A percentile compares a stretch with the other conserved stretches of the same genome.
These are phyloP conservation scores for Buceros bicornis DNA, from an alignment of 2,797 vertebrate genomes.

Conservation along the genomic window DNA sequence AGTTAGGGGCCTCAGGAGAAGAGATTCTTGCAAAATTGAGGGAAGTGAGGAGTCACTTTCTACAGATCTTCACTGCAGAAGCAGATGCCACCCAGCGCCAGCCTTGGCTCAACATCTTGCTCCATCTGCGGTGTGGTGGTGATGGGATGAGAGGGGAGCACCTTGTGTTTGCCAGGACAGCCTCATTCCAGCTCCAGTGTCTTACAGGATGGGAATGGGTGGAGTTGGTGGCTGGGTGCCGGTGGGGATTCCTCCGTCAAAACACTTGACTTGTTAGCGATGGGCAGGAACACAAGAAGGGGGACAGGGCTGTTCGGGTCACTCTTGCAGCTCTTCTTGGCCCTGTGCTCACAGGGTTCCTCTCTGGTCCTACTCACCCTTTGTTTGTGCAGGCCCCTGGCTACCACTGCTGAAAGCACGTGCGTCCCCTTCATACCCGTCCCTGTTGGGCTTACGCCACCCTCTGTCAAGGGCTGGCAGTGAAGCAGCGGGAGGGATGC, in stretches of 20 bases:
- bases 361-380: background rate
- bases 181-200: background rate
- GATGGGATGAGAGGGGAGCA: background rate
- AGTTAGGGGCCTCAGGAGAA: background rate
- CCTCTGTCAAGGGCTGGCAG: background rate
- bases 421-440: rapidly evolving
- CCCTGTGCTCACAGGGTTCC: background rate
- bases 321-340: background rate
- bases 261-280: background rate
- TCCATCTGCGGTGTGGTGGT: background rate
- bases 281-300: background rate
- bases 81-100: background rate
- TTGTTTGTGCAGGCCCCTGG: background rate
- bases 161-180: background rate
- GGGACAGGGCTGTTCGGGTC: rapidly evolving
- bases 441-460: rapidly evolving
- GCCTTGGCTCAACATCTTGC: background rate
- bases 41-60: background rate
- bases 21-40: background rate
- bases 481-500: background rate
- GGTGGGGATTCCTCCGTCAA: background rate
- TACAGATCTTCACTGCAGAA: background rate
- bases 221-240: background rate
- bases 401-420: rapidly evolving
- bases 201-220: background rate